Percentiles rank a stretch among this genome's conserved stretches.
Conservation (phyloP, 1,140 invertebrate species). For the Doryteuthis pealeii region DNA sequence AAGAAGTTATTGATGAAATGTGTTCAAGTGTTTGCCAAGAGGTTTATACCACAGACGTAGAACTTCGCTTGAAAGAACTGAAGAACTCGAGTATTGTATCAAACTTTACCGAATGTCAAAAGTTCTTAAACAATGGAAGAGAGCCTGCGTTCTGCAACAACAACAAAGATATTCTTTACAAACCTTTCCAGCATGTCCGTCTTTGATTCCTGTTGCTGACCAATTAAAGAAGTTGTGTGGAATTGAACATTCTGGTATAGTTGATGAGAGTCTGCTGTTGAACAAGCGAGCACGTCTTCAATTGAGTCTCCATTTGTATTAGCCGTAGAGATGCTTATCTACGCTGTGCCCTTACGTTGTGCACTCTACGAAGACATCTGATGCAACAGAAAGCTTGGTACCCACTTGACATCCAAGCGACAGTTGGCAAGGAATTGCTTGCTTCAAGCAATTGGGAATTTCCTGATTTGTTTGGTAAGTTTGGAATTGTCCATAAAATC, state of each 20-base stretch:
- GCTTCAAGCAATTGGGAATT: not conserved
- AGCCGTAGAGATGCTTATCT: conserved; percentile 17
- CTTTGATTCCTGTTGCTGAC: conserved; percentile 25
- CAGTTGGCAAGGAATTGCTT: conserved; percentile 27
- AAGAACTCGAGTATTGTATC: conserved; percentile 37
- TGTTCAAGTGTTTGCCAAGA: conserved; percentile 31
- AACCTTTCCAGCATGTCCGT: conserved; percentile 48
- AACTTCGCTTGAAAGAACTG: conserved; percentile 44
- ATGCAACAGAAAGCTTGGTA: conserved; percentile 36
- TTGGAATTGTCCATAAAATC: too few species aligned
- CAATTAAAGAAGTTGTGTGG: conserved; percentile 34
- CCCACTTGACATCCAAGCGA: conserved; percentile 34
- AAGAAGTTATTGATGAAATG: conserved; percentile 31
- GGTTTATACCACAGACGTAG: conserved; percentile 47
- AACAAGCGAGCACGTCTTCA: conserved; percentile 33
- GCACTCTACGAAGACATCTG: conserved; percentile 30
- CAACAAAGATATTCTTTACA: conserved; percentile 50
- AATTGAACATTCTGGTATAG: conserved; percentile 16
- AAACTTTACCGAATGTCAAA: conserved; percentile 28
- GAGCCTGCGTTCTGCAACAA: conserved; percentile 26
- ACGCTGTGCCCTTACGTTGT: conserved; percentile 24
- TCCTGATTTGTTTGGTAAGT: not conserved
- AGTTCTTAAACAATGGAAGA: conserved; percentile 40
- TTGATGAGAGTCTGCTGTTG: conserved; percentile 33
- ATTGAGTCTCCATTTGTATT: conserved; percentile 33